Evolutionary conservation across 1,140 invertebrate genomes (phyloP), one percentile per base, ranked within the genome.

Genomic region (Dryas iulia): DNA sequence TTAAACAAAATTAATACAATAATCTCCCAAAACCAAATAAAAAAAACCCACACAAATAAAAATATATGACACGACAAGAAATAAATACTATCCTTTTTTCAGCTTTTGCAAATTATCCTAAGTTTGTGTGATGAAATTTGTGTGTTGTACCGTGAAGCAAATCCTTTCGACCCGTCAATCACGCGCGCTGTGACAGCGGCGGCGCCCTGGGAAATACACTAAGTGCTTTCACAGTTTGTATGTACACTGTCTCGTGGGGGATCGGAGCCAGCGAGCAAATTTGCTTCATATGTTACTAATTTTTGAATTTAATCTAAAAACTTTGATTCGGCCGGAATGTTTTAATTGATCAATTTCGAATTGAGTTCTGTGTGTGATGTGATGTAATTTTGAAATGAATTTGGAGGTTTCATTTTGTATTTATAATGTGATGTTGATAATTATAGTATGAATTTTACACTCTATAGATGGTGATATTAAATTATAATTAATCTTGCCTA

Each of bases 81-180:
- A 11, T 3, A 47, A 47, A 14, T 47, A 47, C 14, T 2, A 6
- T 14, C 33, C 33, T 18, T 21, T 47, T 47, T 47, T 1, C 39
- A 47, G 8, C 39, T 47, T 18, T 7, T n/a, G 5, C 25, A 60
- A 60, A 30, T 60, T 39, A 60, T 35, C 59, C 33, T 24, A 52
- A 25, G 25, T 62, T 47, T 21, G 18, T 21, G 54, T 69, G 39
- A 59, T 71, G 56, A 66, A 71, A 66, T 67, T 67, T 63, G 59
- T 63, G 69, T 71, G 66, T 63, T 74, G 30, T 71, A 58, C 66
- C 66, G 59, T 74, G 39, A 72, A 71, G 73, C 62, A 72, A 72
- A 74, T 74, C 73, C 69, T 71, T 68, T 71, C 66, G 69, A 68
- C 65, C 70, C 73, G 73, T 74, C 73, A 74, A 74, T 74, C 69